These are phyloP conservation scores for Pecten maximus DNA, from an alignment of 2,888 invertebrate genomes.

Conservation along the genomic window DNA sequence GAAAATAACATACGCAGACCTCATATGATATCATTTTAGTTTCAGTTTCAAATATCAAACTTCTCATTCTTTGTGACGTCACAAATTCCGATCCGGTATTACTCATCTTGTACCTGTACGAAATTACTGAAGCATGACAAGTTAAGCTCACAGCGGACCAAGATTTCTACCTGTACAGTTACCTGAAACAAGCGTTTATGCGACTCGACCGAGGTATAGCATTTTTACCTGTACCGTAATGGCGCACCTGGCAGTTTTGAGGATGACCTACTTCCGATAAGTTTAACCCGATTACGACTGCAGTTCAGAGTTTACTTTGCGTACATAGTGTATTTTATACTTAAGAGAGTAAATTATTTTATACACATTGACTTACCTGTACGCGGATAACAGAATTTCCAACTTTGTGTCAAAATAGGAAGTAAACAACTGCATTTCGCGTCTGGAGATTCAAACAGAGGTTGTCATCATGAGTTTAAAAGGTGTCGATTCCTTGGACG, in stretches of 20 bases:
- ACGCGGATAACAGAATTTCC: background rate
- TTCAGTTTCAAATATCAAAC: background rate
- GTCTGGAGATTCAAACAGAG: background rate
- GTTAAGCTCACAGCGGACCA: background rate
- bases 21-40: no score
- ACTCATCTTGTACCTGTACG: background rate
- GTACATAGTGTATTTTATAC: background rate
- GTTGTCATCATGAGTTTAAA: background rate
- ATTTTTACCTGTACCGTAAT: constrained; percentile 5
- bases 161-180: background rate
- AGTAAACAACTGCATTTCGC: background rate
- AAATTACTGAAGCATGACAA: background rate
- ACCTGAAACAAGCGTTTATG: background rate
- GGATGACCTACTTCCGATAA: constrained; percentile 22
- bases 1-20: no score
- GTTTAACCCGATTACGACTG: background rate
- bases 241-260: constrained; percentile 5
- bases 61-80: background rate
- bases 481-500: constrained; percentile 5
- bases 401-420: background rate
- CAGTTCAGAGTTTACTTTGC: background rate
- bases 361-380: background rate
- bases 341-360: background rate
- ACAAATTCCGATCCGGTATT: constrained; percentile 11
- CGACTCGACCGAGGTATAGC: background rate